Base-by-base conservation (phyloP, 2,113 vertebrate genomes). In the Chamaetylas fuelleborni region DNA sequence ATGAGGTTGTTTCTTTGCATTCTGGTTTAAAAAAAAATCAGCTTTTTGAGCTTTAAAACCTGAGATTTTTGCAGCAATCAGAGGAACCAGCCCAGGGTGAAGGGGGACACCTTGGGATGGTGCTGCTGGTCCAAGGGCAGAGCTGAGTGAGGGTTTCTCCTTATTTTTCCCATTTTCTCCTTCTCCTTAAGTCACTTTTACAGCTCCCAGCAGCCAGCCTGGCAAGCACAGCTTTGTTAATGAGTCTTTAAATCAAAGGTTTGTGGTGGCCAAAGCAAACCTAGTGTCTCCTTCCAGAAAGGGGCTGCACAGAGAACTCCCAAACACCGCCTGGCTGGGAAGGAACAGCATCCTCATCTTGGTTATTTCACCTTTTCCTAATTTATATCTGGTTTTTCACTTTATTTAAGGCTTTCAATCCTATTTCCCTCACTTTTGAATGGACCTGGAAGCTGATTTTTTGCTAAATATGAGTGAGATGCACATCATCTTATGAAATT, bases 201-300 rank as follows among this genome's bases (percentile, higher is more conserved):
- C 2, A 4, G 65, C 86, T 74, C 89, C 53, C 89, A 65, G 87
- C 86, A 89, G 71, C 11, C 50, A 2, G 14, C 19, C 45, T 5
- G 85, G 81, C 26, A 14, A 76, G 78, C 3, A 1, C 12, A 65
- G 90, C 79, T 60, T 65, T 34, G 8, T 66, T 94, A 93, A 90
- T 66, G 79, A 86, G 43, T 11, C 85, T 36, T 60, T 94, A 94
- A 94, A 95, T 92, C 93, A 88, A 60, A 81, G 71, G 43, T 28
- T 9, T 31, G 47, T 15, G 24, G 19, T 78, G 86, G 72, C 56
- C 90, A 73, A 43, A 24, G 18, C 33, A 7, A 28, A 62, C 0
- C 2, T 19, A 23, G 70, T 1, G 7, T 50, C 31, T 76, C 73
- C 58, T 76, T 61, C 58, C 54, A 81, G 80, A 19, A 40, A 79